Evolutionary conservation across 2,888 invertebrate genomes (phyloP).

Genomic region (Aspidiotus rigidus): DNA sequence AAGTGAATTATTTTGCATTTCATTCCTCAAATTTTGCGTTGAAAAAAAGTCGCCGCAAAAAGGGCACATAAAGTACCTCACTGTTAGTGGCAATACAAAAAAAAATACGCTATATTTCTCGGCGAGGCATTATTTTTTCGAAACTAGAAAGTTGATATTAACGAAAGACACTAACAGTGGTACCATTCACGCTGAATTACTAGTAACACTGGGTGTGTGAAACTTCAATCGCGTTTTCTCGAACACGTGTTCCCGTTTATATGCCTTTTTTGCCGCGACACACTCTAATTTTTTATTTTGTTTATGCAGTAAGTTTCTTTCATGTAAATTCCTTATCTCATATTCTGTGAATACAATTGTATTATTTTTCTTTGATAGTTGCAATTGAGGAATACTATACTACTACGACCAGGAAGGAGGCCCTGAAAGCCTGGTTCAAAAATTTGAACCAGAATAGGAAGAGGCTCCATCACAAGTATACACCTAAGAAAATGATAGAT

Average conservation of each 20-base stretch:
- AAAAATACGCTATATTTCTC: neutral
- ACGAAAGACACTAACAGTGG: neutral
- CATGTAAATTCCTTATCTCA: too few species aligned
- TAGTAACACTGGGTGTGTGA: neutral
- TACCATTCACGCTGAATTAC: neutral
- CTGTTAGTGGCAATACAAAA: neutral
- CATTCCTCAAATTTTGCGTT: neutral
- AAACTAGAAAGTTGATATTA: neutral
- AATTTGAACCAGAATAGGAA: too few species aligned
- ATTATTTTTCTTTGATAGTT: too few species aligned
- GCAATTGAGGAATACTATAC: too few species aligned
- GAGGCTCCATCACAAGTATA: too few species aligned
- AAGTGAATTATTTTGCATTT: neutral
- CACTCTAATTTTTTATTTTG: neutral
- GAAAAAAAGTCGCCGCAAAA: neutral
- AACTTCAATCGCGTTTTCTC: conserved; percentile 2
- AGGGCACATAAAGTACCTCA: conserved; percentile 2
- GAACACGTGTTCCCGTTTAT: neutral
- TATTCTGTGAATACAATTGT: too few species aligned
- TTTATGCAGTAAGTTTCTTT: too few species aligned
- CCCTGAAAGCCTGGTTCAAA: too few species aligned
- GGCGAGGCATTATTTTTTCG: neutral
- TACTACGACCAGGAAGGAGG: too few species aligned
- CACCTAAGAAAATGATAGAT: too few species aligned
- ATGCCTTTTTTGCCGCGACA: neutral